phyloP scores from a whole-genome alignment of 2,888 invertebrate genomes.

The Sminthurides aquaticus region DNA sequence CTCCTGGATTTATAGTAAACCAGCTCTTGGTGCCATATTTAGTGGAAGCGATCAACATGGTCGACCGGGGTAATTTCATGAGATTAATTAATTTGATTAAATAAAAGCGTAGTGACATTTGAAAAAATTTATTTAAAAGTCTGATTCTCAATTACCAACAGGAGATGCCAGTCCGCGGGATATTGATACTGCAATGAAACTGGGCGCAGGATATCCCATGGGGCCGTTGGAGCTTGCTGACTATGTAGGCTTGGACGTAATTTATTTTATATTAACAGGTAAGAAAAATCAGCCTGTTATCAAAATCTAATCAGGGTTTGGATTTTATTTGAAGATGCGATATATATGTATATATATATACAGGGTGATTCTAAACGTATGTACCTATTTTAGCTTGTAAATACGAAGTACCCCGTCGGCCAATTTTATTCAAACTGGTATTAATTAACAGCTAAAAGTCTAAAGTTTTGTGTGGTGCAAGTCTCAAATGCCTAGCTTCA shows the following conservation, averaged over 20 bases:
- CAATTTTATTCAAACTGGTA: too few species aligned
- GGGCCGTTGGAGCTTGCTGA: constrained; percentile 79
- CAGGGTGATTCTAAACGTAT: too few species aligned
- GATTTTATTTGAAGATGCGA: too few species aligned
- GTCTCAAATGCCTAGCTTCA: too few species aligned
- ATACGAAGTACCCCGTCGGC: too few species aligned
- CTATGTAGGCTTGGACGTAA: constrained; percentile 75
- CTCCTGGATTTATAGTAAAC: constrained; percentile 55
- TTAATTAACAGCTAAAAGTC: too few species aligned
- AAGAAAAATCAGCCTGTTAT: too few species aligned
- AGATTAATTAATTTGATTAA: neutral
- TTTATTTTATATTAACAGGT: constrained; percentile 66
- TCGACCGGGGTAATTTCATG: constrained; percentile 49
- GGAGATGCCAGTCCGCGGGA: constrained; percentile 66
- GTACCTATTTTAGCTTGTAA: too few species aligned
- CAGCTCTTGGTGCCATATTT: constrained; percentile 55
- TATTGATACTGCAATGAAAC: constrained; percentile 82
- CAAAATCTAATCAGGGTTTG: neutral
- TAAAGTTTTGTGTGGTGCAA: too few species aligned
- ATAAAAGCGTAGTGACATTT: neutral
- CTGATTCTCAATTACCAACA: constrained; percentile 43
- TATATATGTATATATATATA: too few species aligned
- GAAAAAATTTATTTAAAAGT: constrained; percentile 6
- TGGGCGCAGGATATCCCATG: constrained; percentile 84
- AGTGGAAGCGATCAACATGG: constrained; percentile 53